Evolutionary conservation across 2,113 vertebrate genomes (phyloP), one percentile per base, ranked within the genome.

Genomic region (Ceratotherium simum): DNA sequence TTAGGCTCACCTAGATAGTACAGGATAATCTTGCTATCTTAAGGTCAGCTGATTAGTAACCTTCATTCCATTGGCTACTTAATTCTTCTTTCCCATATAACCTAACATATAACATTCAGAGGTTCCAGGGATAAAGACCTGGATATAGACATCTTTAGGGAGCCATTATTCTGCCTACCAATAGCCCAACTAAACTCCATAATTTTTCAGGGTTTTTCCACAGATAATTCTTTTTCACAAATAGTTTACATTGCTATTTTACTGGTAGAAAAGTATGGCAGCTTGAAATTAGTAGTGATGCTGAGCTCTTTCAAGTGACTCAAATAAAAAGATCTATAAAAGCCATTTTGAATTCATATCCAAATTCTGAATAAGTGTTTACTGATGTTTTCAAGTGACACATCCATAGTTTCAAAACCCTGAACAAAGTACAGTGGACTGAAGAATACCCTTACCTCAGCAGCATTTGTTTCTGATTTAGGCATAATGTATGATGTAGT

Each of bases 401-500:
- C 4, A 16, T 94, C 90, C 90, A 91, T 83, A 97, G 90, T 96
- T 97, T 97, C 97, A 98, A 95, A 97, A 95, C 46, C 87, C 36
- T 4, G 27, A 98, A 95, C 36, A n/a, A 94, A 98, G 84, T 94
- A 97, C 80, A 73, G 67, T 72, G 96, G 97, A 95, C 96, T 97
- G 76, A 98, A 95, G 97, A 98, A 98, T 95, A 97, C 88, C 98
- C 98, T 98, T 98, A 98, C 64, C 84, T 98, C 96, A 98, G 98
- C 98, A 98, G 78, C 97, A 98, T 98, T 98, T 98, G 97, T 98
- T 98, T 98, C 97, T 98, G 98, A 98, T 65, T 98, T 98, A 95
- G 93, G 98, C 97, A 97, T 97, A 98, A 98, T 84, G 94, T 95
- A 97, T 95, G 95, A 98, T 98, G 95, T 92, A 87, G 73, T 64